Base-by-base conservation (phyloP, 92 coral and sea anemone species). In the Siderastrea radians region DNA sequence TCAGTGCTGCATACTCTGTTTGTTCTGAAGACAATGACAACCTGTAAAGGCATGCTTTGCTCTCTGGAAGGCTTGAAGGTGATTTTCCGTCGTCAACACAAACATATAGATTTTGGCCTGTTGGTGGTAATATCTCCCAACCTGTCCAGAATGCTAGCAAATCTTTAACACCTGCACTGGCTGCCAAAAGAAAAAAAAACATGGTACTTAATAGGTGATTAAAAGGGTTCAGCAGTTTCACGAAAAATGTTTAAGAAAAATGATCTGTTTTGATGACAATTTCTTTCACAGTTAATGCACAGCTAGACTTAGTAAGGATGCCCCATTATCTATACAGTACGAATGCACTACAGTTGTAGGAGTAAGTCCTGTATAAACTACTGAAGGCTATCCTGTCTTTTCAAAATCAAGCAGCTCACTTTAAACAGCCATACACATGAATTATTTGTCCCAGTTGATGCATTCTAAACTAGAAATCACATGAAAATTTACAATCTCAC, bases 101-200 rank as follows among this genome's bases (percentile, higher is more conserved):
- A 63, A 63, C 46, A 63, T 63, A n/a, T 7, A 63, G 68, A n/a
- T 15, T 63, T 63, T 63, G 68, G 7, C 43, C 68, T 63, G 38
- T 63, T 15, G 46, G 68, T 63, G 68, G 68, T 44, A 63, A 63
- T 16, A 63, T 1, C n/a, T 63, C 68, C 68, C 68, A 63, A 5
- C 68, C 68, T 63, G 68, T 63, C 68, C 68, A 63, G 68, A 0
- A 63, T 63, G 68, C 68, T n/a, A 63, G n/a, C 38, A 63, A n/a
- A n/a, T 63, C 68, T 63, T 63, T 63, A n/a, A 63, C 68, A 63
- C 68, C 45, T 15, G 43, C 68, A 63, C 43, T 44, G 17, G 43
- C 68, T 63, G 68, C 38, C 38, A 16, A 63, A 60, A 60, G 15
- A 60, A 60, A 4, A 4, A 60, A 60, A 60, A 60, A 60, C 38